phyloP scores from a whole-genome alignment of 2,113 vertebrate species.

The Heloderma charlesbogerti region DNA sequence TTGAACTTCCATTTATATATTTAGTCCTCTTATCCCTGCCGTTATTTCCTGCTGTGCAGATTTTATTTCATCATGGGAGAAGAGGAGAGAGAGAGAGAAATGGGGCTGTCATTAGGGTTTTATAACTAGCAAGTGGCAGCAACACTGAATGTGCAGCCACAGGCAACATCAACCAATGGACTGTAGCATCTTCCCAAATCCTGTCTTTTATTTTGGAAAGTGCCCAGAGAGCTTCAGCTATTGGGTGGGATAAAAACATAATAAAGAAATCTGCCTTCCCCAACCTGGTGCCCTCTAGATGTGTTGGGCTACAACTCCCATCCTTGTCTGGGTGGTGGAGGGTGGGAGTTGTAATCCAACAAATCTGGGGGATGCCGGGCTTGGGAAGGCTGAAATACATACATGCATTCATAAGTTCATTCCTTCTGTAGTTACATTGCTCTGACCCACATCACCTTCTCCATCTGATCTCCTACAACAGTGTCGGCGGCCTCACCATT shows the following conservation, averaged over 20 bases:
- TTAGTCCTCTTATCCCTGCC: slow-evolving; percentile 16
- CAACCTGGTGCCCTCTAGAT: too few species aligned
- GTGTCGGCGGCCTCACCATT: too few species aligned
- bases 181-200: not conserved
- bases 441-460: not conserved
- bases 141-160: not conserved
- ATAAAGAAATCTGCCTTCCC: too few species aligned
- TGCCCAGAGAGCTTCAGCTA: too few species aligned
- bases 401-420: too few species aligned
- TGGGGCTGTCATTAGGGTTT: not conserved
- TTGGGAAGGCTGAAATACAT: too few species aligned
- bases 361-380: too few species aligned
- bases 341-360: too few species aligned
- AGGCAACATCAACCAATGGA: not conserved
- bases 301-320: too few species aligned
- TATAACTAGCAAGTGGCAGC: not conserved
- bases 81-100: not conserved
- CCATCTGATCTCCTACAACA: not conserved
- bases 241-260: too few species aligned
- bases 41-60: not conserved
- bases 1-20: not conserved
- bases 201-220: not conserved
- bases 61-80: slow-evolving; percentile 6
- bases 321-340: too few species aligned
- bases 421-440: too few species aligned